Conservation (phyloP, 2,888 invertebrate species). For the Ptychoptera contaminata region DNA sequence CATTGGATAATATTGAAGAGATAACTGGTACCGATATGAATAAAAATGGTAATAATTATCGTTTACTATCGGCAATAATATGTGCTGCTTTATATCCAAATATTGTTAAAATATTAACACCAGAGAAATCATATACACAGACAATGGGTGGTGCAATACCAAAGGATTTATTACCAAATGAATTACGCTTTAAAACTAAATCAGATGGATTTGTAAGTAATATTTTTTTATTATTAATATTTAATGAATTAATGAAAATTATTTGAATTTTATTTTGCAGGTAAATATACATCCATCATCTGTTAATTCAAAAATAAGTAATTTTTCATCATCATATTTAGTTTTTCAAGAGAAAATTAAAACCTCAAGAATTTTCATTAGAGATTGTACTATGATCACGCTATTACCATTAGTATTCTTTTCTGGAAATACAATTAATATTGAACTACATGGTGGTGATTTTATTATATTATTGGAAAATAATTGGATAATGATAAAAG, state of each 20-base stretch:
- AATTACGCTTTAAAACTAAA: conserved; percentile 57
- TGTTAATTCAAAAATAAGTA: conserved; percentile 46
- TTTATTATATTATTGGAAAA: conserved; percentile 61
- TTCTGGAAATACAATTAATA: conserved; percentile 53
- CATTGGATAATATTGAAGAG: conserved; percentile 45
- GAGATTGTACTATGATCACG: conserved; percentile 69
- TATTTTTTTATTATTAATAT: too few species aligned
- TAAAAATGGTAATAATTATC: conserved; percentile 55
- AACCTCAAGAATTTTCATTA: conserved; percentile 60
- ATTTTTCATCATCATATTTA: conserved; percentile 58
- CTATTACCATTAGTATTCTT: conserved; percentile 55
- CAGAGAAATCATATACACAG: conserved; percentile 58
- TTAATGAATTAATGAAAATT: too few species aligned
- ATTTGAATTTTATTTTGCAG: too few species aligned
- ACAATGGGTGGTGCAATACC: conserved; percentile 61
- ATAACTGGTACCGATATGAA: conserved; percentile 49
- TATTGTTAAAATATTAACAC: conserved; percentile 64
- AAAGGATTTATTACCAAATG: conserved; percentile 49
- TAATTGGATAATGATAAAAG: conserved; percentile 70
- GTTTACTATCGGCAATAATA: conserved; percentile 64
- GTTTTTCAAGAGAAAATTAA: conserved; percentile 74
- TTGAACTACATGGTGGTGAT: conserved; percentile 55
- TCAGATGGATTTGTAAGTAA: conserved; percentile 49
- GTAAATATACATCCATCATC: conserved; percentile 57
- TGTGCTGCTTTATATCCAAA: conserved; percentile 90